These are phyloP conservation scores for Gryon sp. DNA, from an alignment of 1,140 invertebrate genomes.

Conservation along the genomic window DNA sequence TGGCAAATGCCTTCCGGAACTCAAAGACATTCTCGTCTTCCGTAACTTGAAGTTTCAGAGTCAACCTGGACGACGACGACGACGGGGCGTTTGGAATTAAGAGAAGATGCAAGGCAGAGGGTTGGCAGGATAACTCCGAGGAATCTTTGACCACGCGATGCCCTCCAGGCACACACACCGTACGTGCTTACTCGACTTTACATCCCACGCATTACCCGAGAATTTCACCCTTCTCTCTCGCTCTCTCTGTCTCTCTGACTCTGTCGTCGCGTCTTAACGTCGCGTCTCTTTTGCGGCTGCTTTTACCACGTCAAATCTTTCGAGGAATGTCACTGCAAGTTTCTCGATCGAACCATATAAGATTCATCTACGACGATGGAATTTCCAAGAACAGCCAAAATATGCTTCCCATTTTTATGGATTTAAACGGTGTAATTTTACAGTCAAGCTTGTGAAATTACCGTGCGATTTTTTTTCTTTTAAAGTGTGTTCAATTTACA, in stretches of 20 bases:
- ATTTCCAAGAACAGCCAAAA: no score
- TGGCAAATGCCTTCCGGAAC: constrained; percentile 73
- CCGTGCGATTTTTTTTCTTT: no score
- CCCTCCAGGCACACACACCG: constrained; percentile 67
- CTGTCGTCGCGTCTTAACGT: constrained; percentile 56
- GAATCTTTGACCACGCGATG: constrained; percentile 78
- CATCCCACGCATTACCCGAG: constrained; percentile 70
- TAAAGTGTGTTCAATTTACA: no score
- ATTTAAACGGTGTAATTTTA: no score
- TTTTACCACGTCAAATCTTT: constrained; percentile 62
- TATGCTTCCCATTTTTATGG: no score
- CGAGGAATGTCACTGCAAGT: constrained; percentile 64
- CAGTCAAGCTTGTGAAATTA: no score
- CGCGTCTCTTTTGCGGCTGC: constrained; percentile 61
- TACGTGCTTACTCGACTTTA: constrained; percentile 72
- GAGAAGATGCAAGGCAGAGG: constrained; percentile 37
- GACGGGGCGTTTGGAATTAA: constrained; percentile 49
- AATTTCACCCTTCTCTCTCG: constrained; percentile 63
- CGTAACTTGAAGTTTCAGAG: constrained; percentile 74
- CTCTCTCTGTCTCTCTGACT: no score
- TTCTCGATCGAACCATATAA: constrained; percentile 55
- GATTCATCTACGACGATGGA: no score
- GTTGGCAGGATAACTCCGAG: constrained; percentile 58
- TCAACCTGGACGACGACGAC: constrained; percentile 66
- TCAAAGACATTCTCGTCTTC: constrained; percentile 79